Evolutionary conservation across 2,797 vertebrate genomes (phyloP).

Genomic region (Cryptoprocta ferox): DNA sequence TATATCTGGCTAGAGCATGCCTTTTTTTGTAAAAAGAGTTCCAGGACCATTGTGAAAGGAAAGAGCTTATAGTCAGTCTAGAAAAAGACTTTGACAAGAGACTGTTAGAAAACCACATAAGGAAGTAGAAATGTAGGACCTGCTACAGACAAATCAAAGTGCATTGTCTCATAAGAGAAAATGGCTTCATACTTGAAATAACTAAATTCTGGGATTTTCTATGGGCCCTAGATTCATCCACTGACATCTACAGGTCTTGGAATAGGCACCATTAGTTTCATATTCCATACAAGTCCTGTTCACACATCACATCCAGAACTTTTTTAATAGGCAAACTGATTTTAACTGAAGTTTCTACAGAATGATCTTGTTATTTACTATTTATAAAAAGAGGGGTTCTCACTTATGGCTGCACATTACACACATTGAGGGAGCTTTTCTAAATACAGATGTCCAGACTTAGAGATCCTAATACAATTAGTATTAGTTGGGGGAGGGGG

Average conservation of each 20-base stretch:
- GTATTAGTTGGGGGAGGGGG: neutral
- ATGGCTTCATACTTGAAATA: neutral
- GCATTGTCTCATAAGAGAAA: neutral
- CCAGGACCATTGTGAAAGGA: neutral
- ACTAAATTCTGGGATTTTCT: constrained; percentile 34
- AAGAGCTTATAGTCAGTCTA: neutral
- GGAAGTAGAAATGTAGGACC: neutral
- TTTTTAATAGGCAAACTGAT: constrained; percentile 24
- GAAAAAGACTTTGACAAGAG: neutral
- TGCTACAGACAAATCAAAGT: neutral
- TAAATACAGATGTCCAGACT: neutral
- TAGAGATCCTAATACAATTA: constrained; percentile 1
- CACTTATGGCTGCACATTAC: neutral
- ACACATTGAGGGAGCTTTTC: neutral
- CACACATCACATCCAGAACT: neutral
- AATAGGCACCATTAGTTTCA: neutral
- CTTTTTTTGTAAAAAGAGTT: neutral
- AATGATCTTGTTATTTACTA: neutral
- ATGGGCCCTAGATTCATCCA: neutral
- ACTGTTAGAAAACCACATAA: neutral
- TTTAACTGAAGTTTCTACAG: neutral
- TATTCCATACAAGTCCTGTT: neutral
- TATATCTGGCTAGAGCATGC: neutral
- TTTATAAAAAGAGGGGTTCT: neutral
- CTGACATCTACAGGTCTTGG: constrained; percentile 11